A percentile compares a stretch with the other conserved stretches of the same genome.
These are phyloP conservation scores for Myotis daubentonii DNA, from an alignment of 2,797 vertebrate genomes.

Conservation along the genomic window DNA sequence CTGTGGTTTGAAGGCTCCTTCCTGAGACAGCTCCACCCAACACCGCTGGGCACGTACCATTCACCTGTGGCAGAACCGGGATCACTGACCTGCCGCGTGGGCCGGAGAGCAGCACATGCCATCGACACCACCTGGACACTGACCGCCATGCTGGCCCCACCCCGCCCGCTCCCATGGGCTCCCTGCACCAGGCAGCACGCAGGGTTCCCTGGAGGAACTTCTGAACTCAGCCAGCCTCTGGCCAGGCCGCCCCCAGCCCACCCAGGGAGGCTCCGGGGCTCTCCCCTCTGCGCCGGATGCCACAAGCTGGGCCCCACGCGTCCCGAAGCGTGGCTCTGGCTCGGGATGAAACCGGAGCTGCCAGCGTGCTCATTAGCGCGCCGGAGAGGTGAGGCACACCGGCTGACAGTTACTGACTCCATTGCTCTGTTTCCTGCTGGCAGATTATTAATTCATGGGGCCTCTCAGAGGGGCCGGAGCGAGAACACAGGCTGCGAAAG, in stretches of 20 bases:
- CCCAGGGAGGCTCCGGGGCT: slow-evolving; percentile 3
- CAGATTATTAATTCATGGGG: slow-evolving; percentile 84
- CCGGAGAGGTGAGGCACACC: slow-evolving; percentile 7
- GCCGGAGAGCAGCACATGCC: not conserved
- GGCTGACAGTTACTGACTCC: slow-evolving; percentile 76
- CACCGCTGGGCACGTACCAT: not conserved
- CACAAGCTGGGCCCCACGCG: not conserved
- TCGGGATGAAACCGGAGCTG: slow-evolving; percentile 70
- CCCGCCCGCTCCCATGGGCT: not conserved
- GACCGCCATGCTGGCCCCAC: not conserved
- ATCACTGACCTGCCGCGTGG: not conserved
- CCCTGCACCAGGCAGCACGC: not conserved
- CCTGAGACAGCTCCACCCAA: not conserved
- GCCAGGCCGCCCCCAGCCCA: not conserved
- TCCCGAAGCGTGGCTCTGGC: slow-evolving; percentile 1
- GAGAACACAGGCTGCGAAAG: slow-evolving; percentile 75
- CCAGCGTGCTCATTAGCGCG: slow-evolving; percentile 76
- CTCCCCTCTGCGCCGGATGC: not conserved
- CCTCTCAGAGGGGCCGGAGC: slow-evolving; percentile 50
- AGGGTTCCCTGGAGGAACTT: not conserved
- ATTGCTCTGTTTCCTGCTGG: slow-evolving; percentile 80
- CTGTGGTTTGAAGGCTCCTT: not conserved
- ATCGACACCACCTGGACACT: not conserved
- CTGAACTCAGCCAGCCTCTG: not conserved
- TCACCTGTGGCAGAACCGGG: not conserved